Conservation (phyloP, 2,888 invertebrate species). For the Coenonympha arcania region DNA sequence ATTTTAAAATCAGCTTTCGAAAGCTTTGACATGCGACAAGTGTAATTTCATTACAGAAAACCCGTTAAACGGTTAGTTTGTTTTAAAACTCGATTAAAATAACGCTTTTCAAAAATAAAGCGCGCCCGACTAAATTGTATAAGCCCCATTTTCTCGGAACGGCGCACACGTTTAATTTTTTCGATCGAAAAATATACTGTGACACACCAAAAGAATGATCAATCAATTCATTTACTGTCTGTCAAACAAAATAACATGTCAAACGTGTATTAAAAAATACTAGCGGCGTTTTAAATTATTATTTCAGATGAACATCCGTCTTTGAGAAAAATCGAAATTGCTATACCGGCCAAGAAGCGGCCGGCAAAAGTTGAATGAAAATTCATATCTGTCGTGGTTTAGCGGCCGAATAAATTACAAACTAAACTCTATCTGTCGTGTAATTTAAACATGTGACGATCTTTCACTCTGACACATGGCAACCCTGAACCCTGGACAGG, state of each 20-base stretch:
- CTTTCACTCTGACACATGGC: no score
- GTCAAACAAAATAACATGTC: conserved; percentile 18
- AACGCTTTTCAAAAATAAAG: neutral
- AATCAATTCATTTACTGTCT: conserved; percentile 18
- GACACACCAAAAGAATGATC: conserved; percentile 10
- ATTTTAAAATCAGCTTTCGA: no score
- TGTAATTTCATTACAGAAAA: conserved; percentile 1
- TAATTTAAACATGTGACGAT: no score
- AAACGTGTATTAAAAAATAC: conserved; percentile 17
- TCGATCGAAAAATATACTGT: neutral
- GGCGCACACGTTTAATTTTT: conserved; percentile 10
- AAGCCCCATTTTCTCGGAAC: conserved; percentile 5
- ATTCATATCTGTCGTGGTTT: no score
- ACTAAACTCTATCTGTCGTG: no score
- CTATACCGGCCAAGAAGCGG: no score
- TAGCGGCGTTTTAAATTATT: no score
- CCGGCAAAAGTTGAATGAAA: no score
- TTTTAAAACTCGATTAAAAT: conserved; percentile 9
- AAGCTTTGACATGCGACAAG: neutral
- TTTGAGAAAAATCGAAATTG: no score
- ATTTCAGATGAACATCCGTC: no score
- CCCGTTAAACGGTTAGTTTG: neutral
- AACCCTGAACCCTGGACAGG: no score
- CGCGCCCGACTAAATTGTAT: neutral
- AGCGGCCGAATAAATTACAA: no score